Evolutionary conservation across 2,888 invertebrate species (phyloP), one percentile per base, ranked within the genome.

Genomic region (Eupithecia dodoneata): DNA sequence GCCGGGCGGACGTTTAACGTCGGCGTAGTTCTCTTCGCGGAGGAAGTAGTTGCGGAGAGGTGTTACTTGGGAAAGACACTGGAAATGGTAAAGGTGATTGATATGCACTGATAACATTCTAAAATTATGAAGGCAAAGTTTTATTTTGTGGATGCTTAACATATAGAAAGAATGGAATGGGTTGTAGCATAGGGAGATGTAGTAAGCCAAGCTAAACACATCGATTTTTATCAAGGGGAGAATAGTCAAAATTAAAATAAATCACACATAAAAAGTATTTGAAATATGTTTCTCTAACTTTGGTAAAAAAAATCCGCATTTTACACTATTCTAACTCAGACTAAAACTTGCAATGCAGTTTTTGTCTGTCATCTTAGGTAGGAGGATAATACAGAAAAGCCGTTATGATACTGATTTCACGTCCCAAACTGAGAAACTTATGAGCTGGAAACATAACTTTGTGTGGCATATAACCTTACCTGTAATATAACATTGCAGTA

Each of bases 401-500:
- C 3, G 41, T 65, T 30, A 4, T 41, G 42, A 41, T 65, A 5
- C 30, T 12, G 10, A 41, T 65, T 65, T 6, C 42, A 13, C 12
- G 41, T 65, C 13, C 10, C 30, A 12, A 65, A 13, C 6, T 0
- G 13, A n/a, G n/a, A 55, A n/a, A 4, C n/a, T 5, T n/a, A 2
- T 55, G 9, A n/a, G 52, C 41, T 41, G 41, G 15, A 41, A 6
- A 15, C 66, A 41, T 5, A 18, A 65, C 2, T 66, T 18, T 6
- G 41, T 66, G 13, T 41, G n/a, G n/a, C 65, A 13, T 5, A 15
- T 12, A 52, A 49, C 10, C 63, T 91, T 92, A 98, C 98, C 96
- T 99, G 99, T 75, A 99, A 95, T 76, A 99, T 98, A 71, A 99
- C 99, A 95, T 99, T 99, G 90, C 99, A 99, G 90, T 99, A 99